Evolutionary conservation across 1,140 invertebrate species (phyloP).

Genomic region (Leptopilina boulardi): DNA sequence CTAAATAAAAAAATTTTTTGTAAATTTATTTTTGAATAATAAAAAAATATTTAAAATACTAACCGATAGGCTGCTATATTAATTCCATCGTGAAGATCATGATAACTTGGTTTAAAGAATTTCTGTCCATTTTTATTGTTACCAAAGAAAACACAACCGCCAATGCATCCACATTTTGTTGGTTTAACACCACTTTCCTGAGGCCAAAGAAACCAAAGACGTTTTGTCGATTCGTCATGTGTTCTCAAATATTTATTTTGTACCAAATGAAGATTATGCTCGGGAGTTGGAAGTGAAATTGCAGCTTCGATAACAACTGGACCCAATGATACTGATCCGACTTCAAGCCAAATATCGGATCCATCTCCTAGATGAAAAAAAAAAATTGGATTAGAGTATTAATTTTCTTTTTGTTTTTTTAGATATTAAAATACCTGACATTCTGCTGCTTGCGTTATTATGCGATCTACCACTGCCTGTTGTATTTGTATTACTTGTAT

Average conservation of each 20-base stretch:
- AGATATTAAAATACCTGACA: too few species aligned
- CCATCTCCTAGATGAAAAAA: conserved; percentile 70
- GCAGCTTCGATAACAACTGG: conserved; percentile 96
- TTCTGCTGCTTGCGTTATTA: conserved; percentile 68
- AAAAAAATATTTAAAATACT: not conserved
- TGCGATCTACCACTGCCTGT: conserved; percentile 77
- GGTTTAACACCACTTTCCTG: conserved; percentile 78
- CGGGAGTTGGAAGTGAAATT: conserved; percentile 85
- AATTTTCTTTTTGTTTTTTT: too few species aligned
- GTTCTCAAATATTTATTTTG: conserved; percentile 88
- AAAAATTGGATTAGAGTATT: too few species aligned
- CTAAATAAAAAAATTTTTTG: conserved; percentile 63
- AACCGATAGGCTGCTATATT: conserved; percentile 87
- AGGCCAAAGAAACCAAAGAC: conserved; percentile 97
- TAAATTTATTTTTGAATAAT: not conserved
- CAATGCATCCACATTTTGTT: conserved; percentile 95
- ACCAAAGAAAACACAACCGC: conserved; percentile 96
- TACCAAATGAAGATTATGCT: conserved; percentile 85
- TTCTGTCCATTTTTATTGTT: conserved; percentile 89
- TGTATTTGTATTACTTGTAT: conserved; percentile 78
- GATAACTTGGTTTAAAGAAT: conserved; percentile 90
- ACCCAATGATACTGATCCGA: conserved; percentile 92
- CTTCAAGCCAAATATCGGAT: conserved; percentile 92
- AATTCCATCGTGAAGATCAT: conserved; percentile 87
- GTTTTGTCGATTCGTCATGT: conserved; percentile 92